Evolutionary conservation across 1,140 invertebrate genomes (phyloP).

Genomic region (Leptestheria dahalacensis): DNA sequence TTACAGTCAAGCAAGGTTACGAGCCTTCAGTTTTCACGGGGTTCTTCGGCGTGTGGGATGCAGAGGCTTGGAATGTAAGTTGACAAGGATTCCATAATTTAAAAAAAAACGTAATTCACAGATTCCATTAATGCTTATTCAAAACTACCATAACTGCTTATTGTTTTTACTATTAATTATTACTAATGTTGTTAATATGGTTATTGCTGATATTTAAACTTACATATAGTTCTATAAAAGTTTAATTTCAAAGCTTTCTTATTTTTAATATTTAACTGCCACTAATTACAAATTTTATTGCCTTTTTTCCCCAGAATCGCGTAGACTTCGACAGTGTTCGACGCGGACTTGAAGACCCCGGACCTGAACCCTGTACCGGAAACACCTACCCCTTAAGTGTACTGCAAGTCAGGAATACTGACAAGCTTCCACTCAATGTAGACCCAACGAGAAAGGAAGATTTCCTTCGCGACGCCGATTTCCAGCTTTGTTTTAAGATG

Average conservation of each 20-base stretch:
- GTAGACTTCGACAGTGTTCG: constrained; percentile 28
- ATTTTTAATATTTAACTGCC: too few relatives aligned
- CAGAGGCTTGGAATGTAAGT: constrained; percentile 57
- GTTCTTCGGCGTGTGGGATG: constrained; percentile 76
- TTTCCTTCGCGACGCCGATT: constrained; percentile 73
- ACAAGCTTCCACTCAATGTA: constrained; percentile 62
- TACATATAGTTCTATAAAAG: too few relatives aligned
- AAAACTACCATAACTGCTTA: neutral
- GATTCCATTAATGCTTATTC: too few relatives aligned
- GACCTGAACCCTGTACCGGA: constrained; percentile 3
- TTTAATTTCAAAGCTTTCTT: too few relatives aligned
- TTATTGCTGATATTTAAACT: too few relatives aligned
- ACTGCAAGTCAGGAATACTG: constrained; percentile 49
- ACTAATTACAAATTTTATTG: too few relatives aligned
- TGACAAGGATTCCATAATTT: neutral
- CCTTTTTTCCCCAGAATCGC: too few relatives aligned
- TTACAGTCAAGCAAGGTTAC: constrained; percentile 58
- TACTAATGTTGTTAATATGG: too few relatives aligned
- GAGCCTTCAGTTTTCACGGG: constrained; percentile 82
- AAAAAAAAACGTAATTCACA: too few relatives aligned
- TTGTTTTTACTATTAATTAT: too few relatives aligned
- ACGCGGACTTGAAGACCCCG: constrained; percentile 48
- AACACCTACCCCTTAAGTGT: constrained; percentile 48
- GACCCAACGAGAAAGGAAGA: constrained; percentile 62
- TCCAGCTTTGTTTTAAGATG: constrained; percentile 67